A percentile compares a stretch with the other conserved stretches of the same genome.
These are phyloP conservation scores for Cyrtonyx montezumae DNA, from an alignment of 2,113 vertebrate genomes.

Conservation along the genomic window DNA sequence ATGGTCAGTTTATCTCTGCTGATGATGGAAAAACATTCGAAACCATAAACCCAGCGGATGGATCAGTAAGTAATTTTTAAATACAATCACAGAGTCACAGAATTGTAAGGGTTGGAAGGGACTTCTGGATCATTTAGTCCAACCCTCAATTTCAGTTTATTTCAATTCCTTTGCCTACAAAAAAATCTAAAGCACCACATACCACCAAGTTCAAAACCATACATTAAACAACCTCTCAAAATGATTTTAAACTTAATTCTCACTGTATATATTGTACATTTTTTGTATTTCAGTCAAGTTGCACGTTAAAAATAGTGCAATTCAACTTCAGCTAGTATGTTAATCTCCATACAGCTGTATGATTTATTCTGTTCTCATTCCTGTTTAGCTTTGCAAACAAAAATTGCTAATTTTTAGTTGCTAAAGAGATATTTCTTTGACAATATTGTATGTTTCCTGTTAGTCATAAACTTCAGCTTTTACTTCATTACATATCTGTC, in stretches of 20 bases:
- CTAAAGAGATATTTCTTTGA: not conserved
- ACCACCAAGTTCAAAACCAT: not conserved
- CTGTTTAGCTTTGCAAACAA: not conserved
- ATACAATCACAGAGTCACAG: not conserved
- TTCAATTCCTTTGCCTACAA: not conserved
- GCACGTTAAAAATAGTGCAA: not conserved
- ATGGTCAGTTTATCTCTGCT: conserved; percentile 80
- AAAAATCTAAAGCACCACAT: not conserved
- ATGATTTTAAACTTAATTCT: not conserved
- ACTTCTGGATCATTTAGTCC: not conserved
- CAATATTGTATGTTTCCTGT: not conserved
- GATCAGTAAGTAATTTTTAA: conserved; percentile 80
- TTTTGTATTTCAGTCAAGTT: not conserved
- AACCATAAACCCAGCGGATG: conserved; percentile 84
- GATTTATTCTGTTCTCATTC: not conserved
- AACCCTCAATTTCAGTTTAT: not conserved
- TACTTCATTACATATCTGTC: not conserved
- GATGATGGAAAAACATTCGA: conserved; percentile 81
- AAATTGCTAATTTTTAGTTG: not conserved
- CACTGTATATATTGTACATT: not conserved
- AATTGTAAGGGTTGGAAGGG: not conserved
- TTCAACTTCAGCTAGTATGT: not conserved
- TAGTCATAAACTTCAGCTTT: not conserved
- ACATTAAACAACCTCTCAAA: not conserved
- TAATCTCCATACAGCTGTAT: not conserved